Evolutionary conservation across 2,113 vertebrate species (phyloP), one percentile per base, ranked within the genome.

Genomic region (Baryphthengus martii): DNA sequence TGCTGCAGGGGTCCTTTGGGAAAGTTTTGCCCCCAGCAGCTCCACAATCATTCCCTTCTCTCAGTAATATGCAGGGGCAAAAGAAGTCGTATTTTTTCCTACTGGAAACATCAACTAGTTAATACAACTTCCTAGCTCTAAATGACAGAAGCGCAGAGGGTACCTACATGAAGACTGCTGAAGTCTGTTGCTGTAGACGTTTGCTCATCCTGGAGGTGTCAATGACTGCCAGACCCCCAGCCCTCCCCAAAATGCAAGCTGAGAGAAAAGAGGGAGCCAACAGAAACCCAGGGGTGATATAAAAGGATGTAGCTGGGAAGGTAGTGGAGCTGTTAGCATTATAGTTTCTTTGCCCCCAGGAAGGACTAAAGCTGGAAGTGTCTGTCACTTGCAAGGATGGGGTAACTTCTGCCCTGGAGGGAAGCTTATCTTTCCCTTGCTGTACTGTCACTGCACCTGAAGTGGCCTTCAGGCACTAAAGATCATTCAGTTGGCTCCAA

Each of bases 131-230:
- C 26, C 25, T 45, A 35, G 3, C 39, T 93, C 47, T 88, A 85
- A 78, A 39, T 0, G 0, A 66, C 49, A 52, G 49, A 87, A 75
- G 21, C 37, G 29, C 7, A 6, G 24, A 66, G 25, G 26, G 17
- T 15, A 75, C 10, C 35, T 49, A 19, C 31, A 28, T 31, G 40
- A 89, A 65, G 37, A 44, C 8, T 39, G 62, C 44, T 68, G 75
- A 18, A 17, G 18, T 8, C 7, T 77, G 3, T 29, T 42, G 44
- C 53, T 73, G 24, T 13, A 58, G 52, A 12, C 31, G 2, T 35
- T 67, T 4, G 0, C 11, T 78, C 49, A n/a, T 29, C 3, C 4
- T 1, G 1, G 5, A 10, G 12, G 3, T 17, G 17, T 37, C 18
- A 45, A 13, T 39, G 45, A 66, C 50, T 65, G 25, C 25, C 55